These are phyloP conservation scores for Beris chalybata DNA, from an alignment of 2,888 invertebrate genomes.

Conservation along the genomic window DNA sequence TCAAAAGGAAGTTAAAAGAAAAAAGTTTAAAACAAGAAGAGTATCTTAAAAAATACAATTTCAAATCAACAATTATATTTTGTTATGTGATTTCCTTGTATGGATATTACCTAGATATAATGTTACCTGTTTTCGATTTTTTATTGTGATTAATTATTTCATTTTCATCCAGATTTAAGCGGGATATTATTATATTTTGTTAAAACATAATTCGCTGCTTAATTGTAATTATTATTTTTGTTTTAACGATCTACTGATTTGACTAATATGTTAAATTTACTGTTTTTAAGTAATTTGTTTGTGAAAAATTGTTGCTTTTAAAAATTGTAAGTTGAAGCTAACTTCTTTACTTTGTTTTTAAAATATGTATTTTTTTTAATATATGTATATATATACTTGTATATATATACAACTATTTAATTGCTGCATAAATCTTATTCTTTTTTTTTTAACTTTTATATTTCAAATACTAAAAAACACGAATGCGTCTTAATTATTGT, in stretches of 20 bases:
- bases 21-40: neutral
- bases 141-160: neutral
- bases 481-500: conserved; percentile 10
- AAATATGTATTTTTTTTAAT: neutral
- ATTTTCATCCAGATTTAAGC: no score
- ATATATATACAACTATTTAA: conserved; percentile 9
- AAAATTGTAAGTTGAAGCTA: conserved; percentile 17
- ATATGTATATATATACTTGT: neutral
- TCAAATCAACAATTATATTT: neutral
- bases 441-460: no score
- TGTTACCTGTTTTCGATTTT: neutral
- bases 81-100: neutral
- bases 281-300: neutral
- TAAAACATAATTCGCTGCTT: neutral
- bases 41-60: conserved; percentile 1
- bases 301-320: conserved; percentile 13
- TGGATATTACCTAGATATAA: neutral
- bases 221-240: conserved; percentile 4
- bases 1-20: conserved; percentile 1
- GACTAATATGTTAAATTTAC: neutral
- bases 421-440: conserved; percentile 12
- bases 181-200: neutral
- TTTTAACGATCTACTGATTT: neutral
- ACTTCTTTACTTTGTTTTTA: conserved; percentile 6
- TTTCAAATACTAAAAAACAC: no score